Evolutionary conservation across 2,113 vertebrate genomes (phyloP).

Genomic region (Pica pica): DNA sequence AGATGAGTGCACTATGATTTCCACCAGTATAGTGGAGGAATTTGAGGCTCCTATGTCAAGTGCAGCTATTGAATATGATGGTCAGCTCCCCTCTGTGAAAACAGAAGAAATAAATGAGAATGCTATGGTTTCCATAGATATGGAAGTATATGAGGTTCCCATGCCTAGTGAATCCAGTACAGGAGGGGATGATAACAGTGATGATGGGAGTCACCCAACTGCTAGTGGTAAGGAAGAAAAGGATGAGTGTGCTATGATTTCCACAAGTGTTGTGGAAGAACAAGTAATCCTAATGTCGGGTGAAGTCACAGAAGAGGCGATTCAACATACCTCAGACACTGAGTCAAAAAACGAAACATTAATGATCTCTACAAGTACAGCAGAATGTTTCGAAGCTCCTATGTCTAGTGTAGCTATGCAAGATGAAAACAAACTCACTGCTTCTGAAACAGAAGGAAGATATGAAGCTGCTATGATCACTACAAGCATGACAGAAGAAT

Average conservation of each 20-base stretch:
- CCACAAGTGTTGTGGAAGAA: slow-evolving; percentile 72
- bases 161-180: slow-evolving; percentile 67
- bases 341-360: slow-evolving; percentile 56
- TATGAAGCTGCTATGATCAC: slow-evolving; percentile 59
- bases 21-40: slow-evolving; percentile 73
- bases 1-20: slow-evolving; percentile 74
- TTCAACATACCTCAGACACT: background rate
- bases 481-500: slow-evolving; percentile 66
- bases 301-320: background rate
- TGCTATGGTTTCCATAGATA: background rate
- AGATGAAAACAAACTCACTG: background rate
- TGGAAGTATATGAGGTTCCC: slow-evolving; percentile 52
- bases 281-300: slow-evolving; percentile 49
- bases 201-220: slow-evolving; percentile 2
- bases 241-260: slow-evolving; percentile 76
- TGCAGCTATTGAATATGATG: background rate
- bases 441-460: slow-evolving; percentile 29
- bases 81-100: background rate
- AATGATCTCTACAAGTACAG: slow-evolving; percentile 73
- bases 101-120: slow-evolving; percentile 1
- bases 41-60: slow-evolving; percentile 72
- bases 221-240: slow-evolving; percentile 71
- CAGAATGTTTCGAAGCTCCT: slow-evolving; percentile 66
- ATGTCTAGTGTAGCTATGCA: slow-evolving; percentile 57
- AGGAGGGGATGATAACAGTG: background rate